Evolutionary conservation across 1,140 invertebrate species (phyloP).

Genomic region (Pogonognathellus flavescens): DNA sequence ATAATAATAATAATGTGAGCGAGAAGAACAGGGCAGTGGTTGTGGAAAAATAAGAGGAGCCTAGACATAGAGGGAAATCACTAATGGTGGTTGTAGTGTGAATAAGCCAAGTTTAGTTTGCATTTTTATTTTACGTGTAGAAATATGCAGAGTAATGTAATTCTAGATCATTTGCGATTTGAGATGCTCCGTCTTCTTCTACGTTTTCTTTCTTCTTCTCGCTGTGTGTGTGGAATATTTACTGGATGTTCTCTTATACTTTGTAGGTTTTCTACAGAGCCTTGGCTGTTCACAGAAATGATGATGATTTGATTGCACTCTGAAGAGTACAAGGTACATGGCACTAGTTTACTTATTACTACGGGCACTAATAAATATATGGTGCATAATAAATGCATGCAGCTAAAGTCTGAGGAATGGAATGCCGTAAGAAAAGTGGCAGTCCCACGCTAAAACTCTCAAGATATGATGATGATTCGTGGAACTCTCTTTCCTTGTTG

Average conservation of each 20-base stretch:
- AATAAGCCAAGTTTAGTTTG: background rate
- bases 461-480: too few relatives aligned
- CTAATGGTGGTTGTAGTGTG: too few relatives aligned
- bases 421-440: background rate
- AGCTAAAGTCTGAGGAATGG: background rate
- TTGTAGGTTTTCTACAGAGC: background rate
- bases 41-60: too few relatives aligned
- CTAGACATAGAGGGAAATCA: too few relatives aligned
- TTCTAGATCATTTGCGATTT: slow-evolving; percentile 43
- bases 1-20: too few relatives aligned
- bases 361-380: background rate
- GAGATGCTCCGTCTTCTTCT: slow-evolving; percentile 14
- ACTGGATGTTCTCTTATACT: background rate
- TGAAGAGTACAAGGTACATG: background rate
- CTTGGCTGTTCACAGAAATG: too few relatives aligned
- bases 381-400: too few relatives aligned
- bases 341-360: background rate
- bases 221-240: background rate
- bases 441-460: background rate
- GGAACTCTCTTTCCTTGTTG: too few relatives aligned
- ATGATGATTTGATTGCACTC: background rate
- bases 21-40: too few relatives aligned
- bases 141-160: slow-evolving; percentile 41
- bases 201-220: background rate
- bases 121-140: background rate